Evolutionary conservation across 92 coral and sea anemone species (phyloP), one percentile per base, ranked within the genome.

Genomic region (Parazoanthus swiftii): DNA sequence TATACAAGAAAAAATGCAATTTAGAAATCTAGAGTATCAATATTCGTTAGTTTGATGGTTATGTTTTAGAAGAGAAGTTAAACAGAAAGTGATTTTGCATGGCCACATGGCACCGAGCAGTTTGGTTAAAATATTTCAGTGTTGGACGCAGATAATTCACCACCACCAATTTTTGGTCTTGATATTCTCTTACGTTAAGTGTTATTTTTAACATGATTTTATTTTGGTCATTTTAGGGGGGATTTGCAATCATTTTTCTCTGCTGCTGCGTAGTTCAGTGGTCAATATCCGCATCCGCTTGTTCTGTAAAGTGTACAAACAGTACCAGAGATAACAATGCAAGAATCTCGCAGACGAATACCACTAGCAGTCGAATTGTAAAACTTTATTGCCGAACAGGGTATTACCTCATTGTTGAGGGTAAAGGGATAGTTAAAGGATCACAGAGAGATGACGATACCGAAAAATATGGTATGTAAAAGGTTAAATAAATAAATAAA

Each of bases 341-440:
- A n/a, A 25, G 48, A 9, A 65, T 39, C 37, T 10, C 35, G 15
- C 50, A 37, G n/a, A 58, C 5, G 20, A 63, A 65, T 33, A 20
- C 86, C 6, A 20, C 86, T 42, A 25, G 21, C 77, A 82, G 38
- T 71, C 86, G 86, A 25, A 10, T 23, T 25, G 86, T 82, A 16
- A 38, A 67, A 39, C 86, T 82, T 13, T 39, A 66, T 20, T 38
- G 58, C 13, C 59, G 86, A 70, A 82, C 86, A 5, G 86, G 76
- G 48, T 82, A 82, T 67, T 82, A 35, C 75, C 86, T 82, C 23
- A n/a, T 82, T 67, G 86, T 82, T 11, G 43, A 82, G 18, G 56
- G 66, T 39, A 26, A 39, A 21, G 86, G 86, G 76, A 82, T 43
- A 43, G 39, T 82, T 13, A 67, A 29, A 36, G 72, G 58, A 67